phyloP scores from a whole-genome alignment of 2,113 vertebrate genomes.

The Emydura subglobosa region DNA sequence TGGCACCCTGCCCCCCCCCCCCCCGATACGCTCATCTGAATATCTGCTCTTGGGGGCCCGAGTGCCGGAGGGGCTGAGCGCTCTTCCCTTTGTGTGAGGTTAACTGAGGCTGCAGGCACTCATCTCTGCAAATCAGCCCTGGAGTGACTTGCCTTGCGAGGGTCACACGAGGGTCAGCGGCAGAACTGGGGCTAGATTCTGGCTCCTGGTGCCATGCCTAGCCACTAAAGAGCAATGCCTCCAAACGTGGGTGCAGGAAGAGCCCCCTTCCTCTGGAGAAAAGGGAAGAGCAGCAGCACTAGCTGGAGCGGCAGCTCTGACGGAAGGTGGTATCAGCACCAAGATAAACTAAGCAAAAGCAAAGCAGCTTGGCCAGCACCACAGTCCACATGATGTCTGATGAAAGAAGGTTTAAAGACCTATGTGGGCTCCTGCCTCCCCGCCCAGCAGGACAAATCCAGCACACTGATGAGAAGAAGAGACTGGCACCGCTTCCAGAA shows the following conservation, averaged over 20 bases:
- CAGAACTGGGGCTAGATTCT: not conserved
- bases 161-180: not conserved
- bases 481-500: not conserved
- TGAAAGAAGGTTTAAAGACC: fast-evolving
- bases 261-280: not conserved
- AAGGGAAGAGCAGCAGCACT: not conserved
- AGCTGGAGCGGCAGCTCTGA: not conserved
- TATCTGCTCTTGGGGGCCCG: not conserved
- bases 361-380: too few relatives aligned
- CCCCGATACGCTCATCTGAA: not conserved
- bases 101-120: not conserved
- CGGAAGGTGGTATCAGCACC: not conserved
- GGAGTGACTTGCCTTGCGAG: not conserved
- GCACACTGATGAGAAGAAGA: fast-evolving
- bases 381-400: not conserved
- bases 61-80: not conserved
- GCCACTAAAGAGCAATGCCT: not conserved
- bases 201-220: not conserved
- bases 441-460: not conserved
- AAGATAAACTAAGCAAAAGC: not conserved
- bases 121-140: not conserved
- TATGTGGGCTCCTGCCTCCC: not conserved
- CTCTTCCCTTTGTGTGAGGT: not conserved
- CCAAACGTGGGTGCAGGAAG: not conserved
- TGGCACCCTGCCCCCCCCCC: too few relatives aligned